phyloP scores from a whole-genome alignment of 2,888 invertebrate species.

The Sceliomorpha sp. region DNA sequence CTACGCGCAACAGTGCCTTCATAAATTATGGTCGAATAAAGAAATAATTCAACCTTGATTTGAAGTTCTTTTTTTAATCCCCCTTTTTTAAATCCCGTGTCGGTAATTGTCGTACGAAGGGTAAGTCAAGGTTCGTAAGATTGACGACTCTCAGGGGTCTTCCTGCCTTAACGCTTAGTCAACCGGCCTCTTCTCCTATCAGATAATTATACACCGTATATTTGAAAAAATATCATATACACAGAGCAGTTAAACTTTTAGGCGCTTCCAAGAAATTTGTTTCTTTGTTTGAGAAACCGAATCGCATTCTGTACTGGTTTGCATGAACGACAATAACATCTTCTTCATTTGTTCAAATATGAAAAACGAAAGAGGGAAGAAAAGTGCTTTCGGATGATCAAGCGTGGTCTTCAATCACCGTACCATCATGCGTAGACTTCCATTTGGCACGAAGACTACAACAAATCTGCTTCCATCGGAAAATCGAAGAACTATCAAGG shows the following conservation, averaged over 20 bases:
- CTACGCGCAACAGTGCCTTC: not conserved
- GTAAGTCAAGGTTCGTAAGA: constrained; percentile 21
- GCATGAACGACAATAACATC: constrained; percentile 2
- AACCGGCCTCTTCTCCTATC: constrained; percentile 5
- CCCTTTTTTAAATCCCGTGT: constrained; percentile 18
- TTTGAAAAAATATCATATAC: not conserved
- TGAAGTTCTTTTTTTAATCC: constrained; percentile 14
- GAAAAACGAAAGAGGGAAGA: constrained; percentile 11
- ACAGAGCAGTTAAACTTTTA: not conserved
- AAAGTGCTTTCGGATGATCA: constrained; percentile 15
- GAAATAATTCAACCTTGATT: constrained; percentile 15
- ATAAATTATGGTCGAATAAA: constrained; percentile 16
- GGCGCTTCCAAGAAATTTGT: not conserved
- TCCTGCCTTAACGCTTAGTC: constrained; percentile 8
- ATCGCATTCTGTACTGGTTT: constrained; percentile 3
- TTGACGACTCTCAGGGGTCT: constrained; percentile 19
- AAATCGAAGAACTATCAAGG: no score
- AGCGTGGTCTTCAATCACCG: constrained; percentile 3
- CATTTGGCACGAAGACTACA: constrained; percentile 13
- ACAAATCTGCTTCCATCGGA: constrained; percentile 10
- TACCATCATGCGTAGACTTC: not conserved
- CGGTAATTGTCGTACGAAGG: constrained; percentile 17
- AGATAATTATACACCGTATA: constrained; percentile 7
- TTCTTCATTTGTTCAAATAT: constrained; percentile 7
- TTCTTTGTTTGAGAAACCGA: constrained; percentile 2